Percentiles rank a stretch among this genome's conserved stretches.
Evolutionary conservation across 2,888 invertebrate species (phyloP).

Genomic region (Ctenicera cuprea): DNA sequence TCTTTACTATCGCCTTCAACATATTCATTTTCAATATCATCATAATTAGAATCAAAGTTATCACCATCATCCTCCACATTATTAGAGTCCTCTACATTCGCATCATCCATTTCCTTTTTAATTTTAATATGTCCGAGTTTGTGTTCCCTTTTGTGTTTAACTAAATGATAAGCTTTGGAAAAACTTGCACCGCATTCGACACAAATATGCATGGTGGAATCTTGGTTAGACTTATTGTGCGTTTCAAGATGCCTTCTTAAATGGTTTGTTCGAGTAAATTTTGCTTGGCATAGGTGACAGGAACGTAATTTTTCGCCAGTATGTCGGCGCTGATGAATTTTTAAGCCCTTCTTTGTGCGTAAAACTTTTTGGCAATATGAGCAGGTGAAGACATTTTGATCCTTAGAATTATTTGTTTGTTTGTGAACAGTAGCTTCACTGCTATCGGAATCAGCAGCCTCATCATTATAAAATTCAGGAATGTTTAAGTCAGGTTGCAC

Average conservation of each 20-base stretch:
- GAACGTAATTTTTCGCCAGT: conserved; percentile 67
- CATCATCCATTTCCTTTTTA: conserved; percentile 50
- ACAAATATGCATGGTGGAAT: conserved; percentile 58
- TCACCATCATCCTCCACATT: conserved; percentile 44
- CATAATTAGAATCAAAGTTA: conserved; percentile 25
- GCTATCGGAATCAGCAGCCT: conserved; percentile 57
- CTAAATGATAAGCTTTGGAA: conserved; percentile 59
- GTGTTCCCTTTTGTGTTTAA: conserved; percentile 61
- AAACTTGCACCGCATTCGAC: conserved; percentile 62
- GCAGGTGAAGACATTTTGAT: conserved; percentile 62
- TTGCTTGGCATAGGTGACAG: conserved; percentile 67
- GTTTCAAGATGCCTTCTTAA: conserved; percentile 67
- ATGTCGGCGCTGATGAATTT: conserved; percentile 67
- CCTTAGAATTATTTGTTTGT: conserved; percentile 58
- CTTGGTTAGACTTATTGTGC: conserved; percentile 62
- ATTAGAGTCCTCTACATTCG: conserved; percentile 45
- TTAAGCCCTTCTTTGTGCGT: conserved; percentile 66
- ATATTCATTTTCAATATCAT: conserved; percentile 34
- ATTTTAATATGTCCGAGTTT: conserved; percentile 45
- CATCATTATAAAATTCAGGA: conserved; percentile 55
- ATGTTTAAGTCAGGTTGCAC: conserved; percentile 60
- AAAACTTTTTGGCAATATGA: conserved; percentile 66
- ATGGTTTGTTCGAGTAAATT: conserved; percentile 68
- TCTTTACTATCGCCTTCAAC: conserved; percentile 18
- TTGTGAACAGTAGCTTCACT: conserved; percentile 46